A percentile compares a stretch with the other conserved stretches of the same genome.
Conservation (phyloP, 2,113 vertebrate species). For the Pristiophorus japonicus region DNA sequence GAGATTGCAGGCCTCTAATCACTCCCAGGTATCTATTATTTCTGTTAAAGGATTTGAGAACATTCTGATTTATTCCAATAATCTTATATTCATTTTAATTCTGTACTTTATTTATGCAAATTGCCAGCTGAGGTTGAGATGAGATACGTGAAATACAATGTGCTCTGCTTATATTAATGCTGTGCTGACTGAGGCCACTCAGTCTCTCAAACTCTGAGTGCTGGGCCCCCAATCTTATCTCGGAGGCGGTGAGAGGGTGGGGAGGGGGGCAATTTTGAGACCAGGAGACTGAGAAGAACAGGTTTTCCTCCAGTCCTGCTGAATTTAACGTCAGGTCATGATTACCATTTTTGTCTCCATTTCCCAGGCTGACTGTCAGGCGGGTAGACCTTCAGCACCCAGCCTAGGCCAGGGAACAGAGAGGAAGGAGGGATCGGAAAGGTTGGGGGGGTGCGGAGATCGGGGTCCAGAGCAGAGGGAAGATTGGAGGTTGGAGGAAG, state of each 20-base stretch:
- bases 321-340: too few species aligned
- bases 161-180: not conserved
- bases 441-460: too few species aligned
- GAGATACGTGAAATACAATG: not conserved
- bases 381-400: not conserved
- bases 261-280: not conserved
- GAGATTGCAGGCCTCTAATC: slow-evolving; percentile 25
- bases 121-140: slow-evolving; percentile 9
- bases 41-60: slow-evolving; percentile 13
- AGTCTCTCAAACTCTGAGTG: not conserved
- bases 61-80: slow-evolving; percentile 26
- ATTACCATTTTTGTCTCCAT: not conserved
- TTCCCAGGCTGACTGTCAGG: not conserved
- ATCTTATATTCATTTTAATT: slow-evolving; percentile 25
- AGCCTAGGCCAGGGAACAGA: not conserved
- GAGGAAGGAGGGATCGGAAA: not conserved
- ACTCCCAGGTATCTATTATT: slow-evolving; percentile 20
- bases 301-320: not conserved
- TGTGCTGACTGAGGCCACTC: not conserved
- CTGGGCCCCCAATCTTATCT: not conserved
- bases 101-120: slow-evolving; percentile 9
- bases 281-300: not conserved
- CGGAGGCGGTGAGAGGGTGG: too few species aligned
- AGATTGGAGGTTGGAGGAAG: too few species aligned
- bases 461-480: too few species aligned